Base-by-base conservation (phyloP, 2,797 vertebrate genomes). In the Pseudochaenichthys georgianus region DNA sequence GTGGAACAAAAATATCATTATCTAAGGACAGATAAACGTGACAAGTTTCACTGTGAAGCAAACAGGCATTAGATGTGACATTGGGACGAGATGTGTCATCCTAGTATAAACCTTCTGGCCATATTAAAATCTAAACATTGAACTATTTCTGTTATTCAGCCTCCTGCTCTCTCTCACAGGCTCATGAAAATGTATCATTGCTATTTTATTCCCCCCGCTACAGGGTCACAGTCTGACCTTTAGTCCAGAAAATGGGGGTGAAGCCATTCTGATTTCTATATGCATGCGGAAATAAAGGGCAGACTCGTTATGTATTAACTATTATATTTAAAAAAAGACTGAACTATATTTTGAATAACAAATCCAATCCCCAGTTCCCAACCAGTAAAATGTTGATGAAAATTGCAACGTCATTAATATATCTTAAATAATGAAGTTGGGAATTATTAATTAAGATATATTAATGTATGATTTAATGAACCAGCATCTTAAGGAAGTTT, bases 151-250 rank as follows among this genome's bases (percentile, higher is more conserved):
- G 7, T 31, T 66, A 16, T 61, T 72, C 41, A 64, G 60, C 11
- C 55, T 72, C 38, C 1, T 57, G 55, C 31, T 23, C 62, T 46
- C 53, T 78, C 63, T 64, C 54, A 34, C 23, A 68, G 51, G 15
- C 50, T 81, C 57, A 77, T 78, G 67, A 81, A 75, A 80, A 81
- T 76, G 53, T 11, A 84, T 77, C 52, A 47, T 6, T 66, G 65
- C 54, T 28, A 43, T 58, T 65, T 23, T 53, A 73, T 59, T 77
- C 42, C 9, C 48, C 23, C 70, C 54, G 63, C 54, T 66, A 62
- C 47, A 53, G 47, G 21, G 70, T 75, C 47, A 53, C 13, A 6
- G 11, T 31, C 15, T 68, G 57, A 80, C 41, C 51, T 64, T 19
- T 9, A 34, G 64, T 52, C 52, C 50, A 5, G 11, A 17, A 70